phyloP scores from a whole-genome alignment of 1,140 invertebrate genomes.

The Drosophila mayri region DNA sequence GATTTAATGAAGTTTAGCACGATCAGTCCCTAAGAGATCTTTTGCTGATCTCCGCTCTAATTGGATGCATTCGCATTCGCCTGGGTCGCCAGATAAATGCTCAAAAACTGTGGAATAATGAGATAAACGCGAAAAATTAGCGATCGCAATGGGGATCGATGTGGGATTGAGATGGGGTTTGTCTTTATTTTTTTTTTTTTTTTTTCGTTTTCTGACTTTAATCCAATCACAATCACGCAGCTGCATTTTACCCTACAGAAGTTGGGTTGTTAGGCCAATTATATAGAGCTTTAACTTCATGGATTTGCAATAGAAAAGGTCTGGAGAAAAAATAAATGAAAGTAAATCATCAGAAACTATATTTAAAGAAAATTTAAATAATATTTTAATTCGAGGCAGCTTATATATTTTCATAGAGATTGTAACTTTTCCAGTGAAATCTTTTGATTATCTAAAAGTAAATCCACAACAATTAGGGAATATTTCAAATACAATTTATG shows the following conservation, averaged over 20 bases:
- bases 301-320: not conserved
- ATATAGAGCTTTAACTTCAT: slow-evolving; percentile 28
- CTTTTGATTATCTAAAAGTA: no score
- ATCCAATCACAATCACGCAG: slow-evolving; percentile 84
- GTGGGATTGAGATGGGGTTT: slow-evolving; percentile 37
- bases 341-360: not conserved
- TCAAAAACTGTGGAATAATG: slow-evolving; percentile 83
- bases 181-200: not conserved
- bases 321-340: not conserved
- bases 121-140: slow-evolving; percentile 84
- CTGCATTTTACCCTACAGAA: slow-evolving; percentile 72
- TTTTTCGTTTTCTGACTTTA: slow-evolving; percentile 51
- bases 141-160: slow-evolving; percentile 65
- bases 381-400: not conserved
- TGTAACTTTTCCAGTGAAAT: not conserved
- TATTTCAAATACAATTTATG: no score
- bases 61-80: slow-evolving; percentile 67
- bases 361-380: no score
- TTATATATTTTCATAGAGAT: not conserved
- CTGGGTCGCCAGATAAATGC: slow-evolving; percentile 72
- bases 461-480: no score
- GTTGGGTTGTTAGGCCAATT: slow-evolving; percentile 75
- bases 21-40: slow-evolving; percentile 67
- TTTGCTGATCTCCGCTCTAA: slow-evolving; percentile 60
- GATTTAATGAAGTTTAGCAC: slow-evolving; percentile 84